phyloP scores from a whole-genome alignment of 2,113 vertebrate species.

The Microcebus tavaratra region DNA sequence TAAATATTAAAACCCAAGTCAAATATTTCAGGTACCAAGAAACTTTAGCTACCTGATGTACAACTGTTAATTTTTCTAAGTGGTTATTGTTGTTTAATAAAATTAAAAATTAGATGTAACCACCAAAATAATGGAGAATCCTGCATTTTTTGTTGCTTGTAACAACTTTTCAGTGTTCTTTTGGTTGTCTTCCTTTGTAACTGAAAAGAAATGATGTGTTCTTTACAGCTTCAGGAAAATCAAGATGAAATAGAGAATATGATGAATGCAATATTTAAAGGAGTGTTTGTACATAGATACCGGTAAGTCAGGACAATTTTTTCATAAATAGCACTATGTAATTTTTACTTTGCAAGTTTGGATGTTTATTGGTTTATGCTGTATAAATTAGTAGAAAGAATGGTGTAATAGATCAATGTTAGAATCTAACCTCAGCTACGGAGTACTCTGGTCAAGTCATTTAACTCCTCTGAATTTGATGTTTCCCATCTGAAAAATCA shows the following conservation, averaged over 20 bases:
- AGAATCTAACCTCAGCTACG: not conserved
- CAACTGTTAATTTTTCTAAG: not conserved
- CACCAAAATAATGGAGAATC: not conserved
- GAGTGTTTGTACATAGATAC: conserved; percentile 99
- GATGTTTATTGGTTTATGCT: not conserved
- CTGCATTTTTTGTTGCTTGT: not conserved
- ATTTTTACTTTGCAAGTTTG: not conserved
- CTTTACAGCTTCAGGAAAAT: conserved; percentile 98
- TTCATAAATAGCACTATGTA: not conserved
- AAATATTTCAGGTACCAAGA: conserved; percentile 39
- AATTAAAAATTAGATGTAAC: conserved; percentile 28
- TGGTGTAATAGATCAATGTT: not conserved
- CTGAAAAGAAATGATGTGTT: conserved; percentile 63
- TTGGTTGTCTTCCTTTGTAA: conserved; percentile 44
- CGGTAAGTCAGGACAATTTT: conserved; percentile 86
- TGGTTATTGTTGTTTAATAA: not conserved
- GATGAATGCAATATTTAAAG: conserved; percentile 99
- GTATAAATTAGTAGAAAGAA: not conserved
- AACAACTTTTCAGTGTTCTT: not conserved
- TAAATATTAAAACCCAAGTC: conserved; percentile 39
- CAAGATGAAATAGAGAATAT: conserved; percentile 99
- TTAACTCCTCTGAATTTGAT: conserved; percentile 38
- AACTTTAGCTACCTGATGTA: not conserved
- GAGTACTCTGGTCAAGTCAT: not conserved
- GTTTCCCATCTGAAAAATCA: conserved; percentile 13